Evolutionary conservation across 1,140 invertebrate genomes (phyloP).

Genomic region (Ips nitidus): DNA sequence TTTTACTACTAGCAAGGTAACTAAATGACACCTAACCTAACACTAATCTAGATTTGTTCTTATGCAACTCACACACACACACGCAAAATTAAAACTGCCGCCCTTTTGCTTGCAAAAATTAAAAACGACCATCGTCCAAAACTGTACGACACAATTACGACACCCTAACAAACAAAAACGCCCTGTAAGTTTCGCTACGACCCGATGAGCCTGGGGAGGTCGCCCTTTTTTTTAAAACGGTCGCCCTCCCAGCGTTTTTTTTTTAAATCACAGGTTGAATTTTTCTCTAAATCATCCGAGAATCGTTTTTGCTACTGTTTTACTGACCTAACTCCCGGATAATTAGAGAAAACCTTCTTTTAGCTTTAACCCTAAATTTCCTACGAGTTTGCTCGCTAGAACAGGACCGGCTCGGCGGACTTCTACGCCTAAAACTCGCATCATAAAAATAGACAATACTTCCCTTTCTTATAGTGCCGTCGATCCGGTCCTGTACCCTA

Average conservation of each 20-base stretch:
- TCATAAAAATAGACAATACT: slow-evolving; percentile 27
- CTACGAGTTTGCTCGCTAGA: slow-evolving; percentile 20
- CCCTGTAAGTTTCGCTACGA: slow-evolving; percentile 29
- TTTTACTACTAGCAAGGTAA: not conserved
- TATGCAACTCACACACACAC: not conserved
- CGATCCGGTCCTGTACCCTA: not conserved
- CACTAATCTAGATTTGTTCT: not conserved
- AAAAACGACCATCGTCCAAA: slow-evolving; percentile 2
- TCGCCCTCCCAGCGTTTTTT: slow-evolving; percentile 14
- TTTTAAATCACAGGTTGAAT: slow-evolving; percentile 52
- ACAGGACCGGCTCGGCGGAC: slow-evolving; percentile 10
- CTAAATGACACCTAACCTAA: not conserved
- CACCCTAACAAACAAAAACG: slow-evolving; percentile 25
- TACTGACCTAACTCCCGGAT: slow-evolving; percentile 27
- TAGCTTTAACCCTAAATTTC: slow-evolving; percentile 22
- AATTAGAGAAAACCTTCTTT: slow-evolving; percentile 28
- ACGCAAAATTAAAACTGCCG: not conserved
- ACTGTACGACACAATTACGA: slow-evolving; percentile 25
- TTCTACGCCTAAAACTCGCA: slow-evolving; percentile 22
- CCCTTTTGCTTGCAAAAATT: slow-evolving; percentile 1
- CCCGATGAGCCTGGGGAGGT: slow-evolving; percentile 6
- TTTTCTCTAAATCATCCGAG: slow-evolving; percentile 11
- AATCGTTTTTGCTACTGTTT: slow-evolving; percentile 11
- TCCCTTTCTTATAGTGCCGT: not conserved
- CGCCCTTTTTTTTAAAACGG: slow-evolving; percentile 8